These are phyloP conservation scores for Neoitamus cyanurus DNA, from an alignment of 2,888 invertebrate genomes.

Conservation along the genomic window DNA sequence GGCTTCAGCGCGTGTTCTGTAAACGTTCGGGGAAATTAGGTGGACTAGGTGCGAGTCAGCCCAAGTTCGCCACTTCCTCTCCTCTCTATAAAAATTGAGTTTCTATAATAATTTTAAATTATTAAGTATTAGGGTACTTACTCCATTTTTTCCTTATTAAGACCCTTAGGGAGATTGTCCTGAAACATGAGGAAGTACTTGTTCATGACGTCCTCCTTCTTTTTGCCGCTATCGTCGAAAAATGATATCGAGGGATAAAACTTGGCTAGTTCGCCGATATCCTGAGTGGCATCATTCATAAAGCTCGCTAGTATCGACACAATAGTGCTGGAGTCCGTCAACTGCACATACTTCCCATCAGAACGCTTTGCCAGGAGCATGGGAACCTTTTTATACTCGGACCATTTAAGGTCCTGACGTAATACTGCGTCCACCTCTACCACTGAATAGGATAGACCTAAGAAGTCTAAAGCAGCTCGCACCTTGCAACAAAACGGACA, in stretches of 20 bases:
- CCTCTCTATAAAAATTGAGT: slow-evolving; percentile 75
- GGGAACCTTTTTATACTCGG: slow-evolving; percentile 94
- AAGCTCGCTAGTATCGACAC: slow-evolving; percentile 87
- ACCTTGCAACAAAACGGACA: slow-evolving; percentile 97
- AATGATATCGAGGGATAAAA: slow-evolving; percentile 61
- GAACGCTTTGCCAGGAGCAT: slow-evolving; percentile 82
- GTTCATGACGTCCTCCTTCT: slow-evolving; percentile 82
- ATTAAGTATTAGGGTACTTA: slow-evolving; percentile 64
- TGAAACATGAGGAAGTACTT: slow-evolving; percentile 89
- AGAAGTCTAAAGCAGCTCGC: slow-evolving; percentile 88
- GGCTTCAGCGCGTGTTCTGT: slow-evolving; percentile 86
- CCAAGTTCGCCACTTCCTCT: slow-evolving; percentile 96
- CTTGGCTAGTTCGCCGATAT: slow-evolving; percentile 74
- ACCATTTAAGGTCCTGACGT: slow-evolving; percentile 92
- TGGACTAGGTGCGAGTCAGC: slow-evolving; percentile 92
- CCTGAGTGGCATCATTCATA: slow-evolving; percentile 70
- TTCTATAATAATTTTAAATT: neutral
- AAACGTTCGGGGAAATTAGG: slow-evolving; percentile 95
- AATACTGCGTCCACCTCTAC: slow-evolving; percentile 96
- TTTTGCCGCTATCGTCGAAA: slow-evolving; percentile 75
- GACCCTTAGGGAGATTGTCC: slow-evolving; percentile 68
- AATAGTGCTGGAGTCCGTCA: slow-evolving; percentile 95
- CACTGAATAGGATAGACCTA: slow-evolving; percentile 93
- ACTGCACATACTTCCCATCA: slow-evolving; percentile 80
- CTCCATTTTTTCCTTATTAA: slow-evolving; percentile 70